Evolutionary conservation across 2,888 invertebrate genomes (phyloP), one percentile per base, ranked within the genome.

Genomic region (Creontiades dilutus): DNA sequence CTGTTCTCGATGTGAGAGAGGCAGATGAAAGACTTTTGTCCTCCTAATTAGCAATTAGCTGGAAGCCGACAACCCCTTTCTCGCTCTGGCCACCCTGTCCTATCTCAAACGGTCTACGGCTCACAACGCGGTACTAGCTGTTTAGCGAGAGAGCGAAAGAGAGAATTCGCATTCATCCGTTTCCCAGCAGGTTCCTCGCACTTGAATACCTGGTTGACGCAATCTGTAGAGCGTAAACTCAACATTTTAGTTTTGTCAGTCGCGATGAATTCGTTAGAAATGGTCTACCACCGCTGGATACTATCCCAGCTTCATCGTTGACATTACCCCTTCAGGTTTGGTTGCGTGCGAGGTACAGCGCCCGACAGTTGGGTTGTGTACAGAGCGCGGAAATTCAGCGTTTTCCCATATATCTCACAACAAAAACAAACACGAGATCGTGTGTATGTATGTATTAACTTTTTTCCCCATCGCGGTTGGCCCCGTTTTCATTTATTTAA

Each of bases 41-140:
- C 23, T 68, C 68, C 68, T 68, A 68, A 68, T 68, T 68, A 68
- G 68, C 68, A 68, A 68, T 68, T 68, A 68, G 68, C 68, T 68
- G 12, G 68, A 68, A 19, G n/a, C 68, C 68, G 13, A 27, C 68
- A 27, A 68, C 23, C 68, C 52, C 68, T 23, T 23, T 23, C 68
- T 27, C 68, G 12, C 27, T 52, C 68, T 27, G n/a, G 12, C 19
- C 68, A 9, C 68, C n/a, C 68, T 23, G 5, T 11, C 23, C 68
- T 23, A 68, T 68, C 68, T 68, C 68, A 68, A 68, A 68, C 68
- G 68, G 68, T 68, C 68, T 68, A 37, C 37, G 68, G 68, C 23
- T 68, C 68, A 68, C 68, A 23, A 23, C 68, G 68, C 23, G 68
- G 68, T 11, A 23, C 68, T 68, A 9, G 19, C 68, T 68, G 68